phyloP scores from a whole-genome alignment of 2,888 invertebrate species.

The Papilio protenor region DNA sequence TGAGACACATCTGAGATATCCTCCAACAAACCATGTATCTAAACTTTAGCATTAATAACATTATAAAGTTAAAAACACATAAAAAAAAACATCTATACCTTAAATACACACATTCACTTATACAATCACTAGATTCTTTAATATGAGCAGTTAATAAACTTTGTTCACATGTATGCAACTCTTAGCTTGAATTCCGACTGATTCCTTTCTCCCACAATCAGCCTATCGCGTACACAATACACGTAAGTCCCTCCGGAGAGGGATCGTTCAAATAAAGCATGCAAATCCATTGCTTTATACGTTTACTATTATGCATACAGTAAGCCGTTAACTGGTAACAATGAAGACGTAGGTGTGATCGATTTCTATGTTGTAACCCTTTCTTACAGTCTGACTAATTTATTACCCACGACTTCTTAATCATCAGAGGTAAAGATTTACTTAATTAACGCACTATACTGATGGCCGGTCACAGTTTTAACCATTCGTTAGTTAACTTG shows the following conservation, averaged over 20 bases:
- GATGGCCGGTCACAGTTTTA: no score
- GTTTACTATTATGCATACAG: slow-evolving; percentile 34
- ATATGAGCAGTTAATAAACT: neutral
- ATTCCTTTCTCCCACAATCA: slow-evolving; percentile 26
- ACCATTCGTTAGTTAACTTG: no score
- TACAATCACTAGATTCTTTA: neutral
- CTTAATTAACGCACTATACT: neutral
- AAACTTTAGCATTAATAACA: no score
- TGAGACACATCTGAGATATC: no score
- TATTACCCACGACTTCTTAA: neutral
- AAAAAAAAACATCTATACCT: neutral
- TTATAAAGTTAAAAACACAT: no score
- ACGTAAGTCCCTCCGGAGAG: slow-evolving; percentile 25
- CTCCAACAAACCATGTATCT: no score
- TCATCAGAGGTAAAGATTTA: neutral
- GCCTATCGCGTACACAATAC: slow-evolving; percentile 28
- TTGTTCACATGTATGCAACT: neutral
- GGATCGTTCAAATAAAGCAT: slow-evolving; percentile 32
- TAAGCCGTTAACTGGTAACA: slow-evolving; percentile 28
- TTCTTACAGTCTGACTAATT: slow-evolving; percentile 21
- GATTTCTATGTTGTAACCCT: slow-evolving; percentile 23
- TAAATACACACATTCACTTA: neutral
- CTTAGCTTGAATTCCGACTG: slow-evolving; percentile 11
- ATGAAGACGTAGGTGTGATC: slow-evolving; percentile 38
- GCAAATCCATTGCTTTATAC: slow-evolving; percentile 33